Evolutionary conservation across 2,113 vertebrate species (phyloP).

Genomic region (Psettodes erumei): DNA sequence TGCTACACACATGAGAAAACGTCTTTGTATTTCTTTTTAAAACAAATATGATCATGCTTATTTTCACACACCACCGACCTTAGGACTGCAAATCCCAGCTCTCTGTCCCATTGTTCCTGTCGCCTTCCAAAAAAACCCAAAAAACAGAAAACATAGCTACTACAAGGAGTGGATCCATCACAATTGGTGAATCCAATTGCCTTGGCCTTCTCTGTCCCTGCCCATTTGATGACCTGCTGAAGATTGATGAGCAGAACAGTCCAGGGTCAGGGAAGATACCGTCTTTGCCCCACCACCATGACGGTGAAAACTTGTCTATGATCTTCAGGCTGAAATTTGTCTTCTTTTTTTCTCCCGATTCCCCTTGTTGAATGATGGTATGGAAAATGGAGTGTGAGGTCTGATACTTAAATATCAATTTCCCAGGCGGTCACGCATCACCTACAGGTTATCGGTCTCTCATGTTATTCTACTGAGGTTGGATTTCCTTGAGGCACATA

Average conservation of each 20-base stretch:
- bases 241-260: constrained; percentile 71
- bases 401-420: constrained; percentile 79
- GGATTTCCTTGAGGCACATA: constrained; percentile 31
- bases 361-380: constrained; percentile 64
- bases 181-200: constrained; percentile 57
- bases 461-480: constrained; percentile 41
- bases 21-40: neutral
- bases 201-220: constrained; percentile 62
- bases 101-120: constrained; percentile 10
- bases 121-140: neutral
- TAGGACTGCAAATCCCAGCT: neutral
- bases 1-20: neutral
- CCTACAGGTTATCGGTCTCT: constrained; percentile 61
- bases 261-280: constrained; percentile 67
- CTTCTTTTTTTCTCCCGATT: constrained; percentile 31
- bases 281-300: constrained; percentile 50
- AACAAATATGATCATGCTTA: constrained; percentile 13
- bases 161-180: constrained; percentile 57
- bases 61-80: neutral
- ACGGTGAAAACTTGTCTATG: constrained; percentile 54
- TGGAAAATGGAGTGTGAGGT: constrained; percentile 66
- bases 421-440: constrained; percentile 66
- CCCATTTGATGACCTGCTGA: constrained; percentile 71
- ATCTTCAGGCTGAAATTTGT: constrained; percentile 56
- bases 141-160: constrained; percentile 17